Percentiles rank a stretch among this genome's conserved stretches.
Evolutionary conservation across 37 sponge, comb jelly and placozoan species (phyloP).

Genomic region (Halisarca cf. caerulea): DNA sequence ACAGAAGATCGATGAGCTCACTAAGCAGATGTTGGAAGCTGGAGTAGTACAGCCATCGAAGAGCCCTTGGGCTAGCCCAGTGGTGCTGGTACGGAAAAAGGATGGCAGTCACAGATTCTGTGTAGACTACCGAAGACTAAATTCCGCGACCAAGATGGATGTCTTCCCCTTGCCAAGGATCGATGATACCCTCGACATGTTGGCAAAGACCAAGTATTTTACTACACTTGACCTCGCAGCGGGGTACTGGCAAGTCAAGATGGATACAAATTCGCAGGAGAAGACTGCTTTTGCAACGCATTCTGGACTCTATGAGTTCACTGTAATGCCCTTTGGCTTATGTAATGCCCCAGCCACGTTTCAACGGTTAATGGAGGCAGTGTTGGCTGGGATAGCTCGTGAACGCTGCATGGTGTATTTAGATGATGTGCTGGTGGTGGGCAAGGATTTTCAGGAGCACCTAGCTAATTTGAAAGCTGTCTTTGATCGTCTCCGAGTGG

Average conservation of each 20-base stretch:
- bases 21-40: slow-evolving; percentile 52
- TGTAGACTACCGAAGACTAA: slow-evolving; percentile 60
- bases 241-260: slow-evolving; percentile 46
- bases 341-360: slow-evolving; percentile 43
- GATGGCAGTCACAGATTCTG: slow-evolving; percentile 45
- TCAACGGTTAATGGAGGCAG: slow-evolving; percentile 35
- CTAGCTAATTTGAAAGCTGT: slow-evolving; percentile 16
- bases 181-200: slow-evolving; percentile 34
- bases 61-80: slow-evolving; percentile 62
- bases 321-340: slow-evolving; percentile 52
- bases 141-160: slow-evolving; percentile 52
- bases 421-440: slow-evolving; percentile 38
- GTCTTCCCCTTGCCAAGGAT: slow-evolving; percentile 62
- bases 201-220: slow-evolving; percentile 23
- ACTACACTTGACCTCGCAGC: slow-evolving; percentile 38
- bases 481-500: slow-evolving; percentile 26
- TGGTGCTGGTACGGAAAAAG: slow-evolving; percentile 56
- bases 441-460: slow-evolving; percentile 32
- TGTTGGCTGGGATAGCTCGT: slow-evolving; percentile 6
- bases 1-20: slow-evolving; percentile 19
- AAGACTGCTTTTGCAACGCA: slow-evolving; percentile 50
- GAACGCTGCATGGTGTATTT: slow-evolving; percentile 30
- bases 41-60: slow-evolving; percentile 40
- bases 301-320: slow-evolving; percentile 47
- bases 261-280: slow-evolving; percentile 11